Base-by-base conservation (phyloP, 1,140 invertebrate genomes). In the Glossosoma conforme region DNA sequence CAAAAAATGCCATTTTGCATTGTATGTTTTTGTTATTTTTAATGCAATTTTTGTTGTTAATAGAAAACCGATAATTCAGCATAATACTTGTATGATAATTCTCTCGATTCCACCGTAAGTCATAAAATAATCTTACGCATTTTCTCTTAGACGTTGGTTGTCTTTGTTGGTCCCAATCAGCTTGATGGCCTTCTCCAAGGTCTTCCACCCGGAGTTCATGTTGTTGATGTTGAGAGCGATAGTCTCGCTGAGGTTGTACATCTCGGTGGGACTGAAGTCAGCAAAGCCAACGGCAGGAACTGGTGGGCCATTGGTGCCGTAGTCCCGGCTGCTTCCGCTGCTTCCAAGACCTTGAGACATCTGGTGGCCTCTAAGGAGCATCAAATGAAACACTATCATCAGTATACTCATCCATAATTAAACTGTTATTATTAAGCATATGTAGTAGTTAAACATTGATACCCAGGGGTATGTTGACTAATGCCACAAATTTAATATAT, bases 171-270 rank as follows among this genome's bases (percentile, higher is more conserved):
- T 87, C 35, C 89, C 89, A 61, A 93, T 81, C 44, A 78, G 77
- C 63, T 86, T 88, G 47, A 84, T 75, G 56, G 84, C 80, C 64
- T 81, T 82, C 62, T 91, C 86, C 53, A 93, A 68, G 4, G 77
- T 77, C 58, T 79, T 77, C 63, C 81, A 79, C 56, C 80, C 85
- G 33, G 76, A 76, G 61, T 87, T 86, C 35, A 91, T 84, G 1
- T 81, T 80, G 60, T 82, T 87, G 50, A 91, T 83, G 67, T 89
- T 89, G 40, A 85, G 82, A 1, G 82, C 86, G 49, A 91, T 86
- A 62, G 81, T 80, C 66, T 87, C 84, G 61, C 81, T 84, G 24
- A 86, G 66, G 54, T 79, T 84, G 63, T 86, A 85, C 40, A 87
- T 77, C 68, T 87, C 85, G 20, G 83, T 82, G 10, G 83, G 83